Conservation (phyloP, 1,140 invertebrate genomes). For the Solenopsis invicta region DNA sequence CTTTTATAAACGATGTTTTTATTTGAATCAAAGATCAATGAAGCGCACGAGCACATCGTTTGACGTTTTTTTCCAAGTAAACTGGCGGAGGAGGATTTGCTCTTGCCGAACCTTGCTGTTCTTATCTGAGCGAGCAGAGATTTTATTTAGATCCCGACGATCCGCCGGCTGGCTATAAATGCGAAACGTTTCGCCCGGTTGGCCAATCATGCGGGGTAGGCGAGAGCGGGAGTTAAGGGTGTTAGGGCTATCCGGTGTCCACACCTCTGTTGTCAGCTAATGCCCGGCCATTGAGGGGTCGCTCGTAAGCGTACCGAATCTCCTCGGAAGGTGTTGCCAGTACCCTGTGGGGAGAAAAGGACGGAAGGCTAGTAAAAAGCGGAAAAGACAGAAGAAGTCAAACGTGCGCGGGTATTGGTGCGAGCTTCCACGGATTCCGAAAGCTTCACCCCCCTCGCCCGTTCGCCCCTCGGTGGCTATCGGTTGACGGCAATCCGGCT, state of each 20-base stretch:
- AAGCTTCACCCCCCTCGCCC: slow-evolving; percentile 49
- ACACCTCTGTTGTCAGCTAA: slow-evolving; percentile 86
- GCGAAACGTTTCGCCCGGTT: slow-evolving; percentile 78
- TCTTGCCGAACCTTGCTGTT: slow-evolving; percentile 41
- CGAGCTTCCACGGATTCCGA: slow-evolving; percentile 73
- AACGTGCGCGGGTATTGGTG: slow-evolving; percentile 73
- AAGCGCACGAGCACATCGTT: slow-evolving; percentile 39
- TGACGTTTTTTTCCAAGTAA: slow-evolving; percentile 8
- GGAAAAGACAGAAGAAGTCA: slow-evolving; percentile 64
- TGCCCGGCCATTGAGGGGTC: slow-evolving; percentile 81
- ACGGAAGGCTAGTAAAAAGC: slow-evolving; percentile 53
- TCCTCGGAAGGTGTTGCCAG: slow-evolving; percentile 68
- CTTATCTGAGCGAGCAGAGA: slow-evolving; percentile 79
- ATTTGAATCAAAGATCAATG: not conserved
- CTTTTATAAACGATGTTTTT: not conserved
- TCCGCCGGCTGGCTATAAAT: slow-evolving; percentile 83
- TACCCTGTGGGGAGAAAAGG: slow-evolving; percentile 20
- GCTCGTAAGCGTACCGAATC: slow-evolving; percentile 79
- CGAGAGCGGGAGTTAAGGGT: slow-evolving; percentile 65
- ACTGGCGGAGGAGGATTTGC: slow-evolving; percentile 59
- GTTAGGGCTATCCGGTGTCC: slow-evolving; percentile 82
- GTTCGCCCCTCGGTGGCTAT: slow-evolving; percentile 77
- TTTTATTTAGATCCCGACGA: slow-evolving; percentile 86
- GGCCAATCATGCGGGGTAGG: slow-evolving; percentile 73
- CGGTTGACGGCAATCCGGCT: slow-evolving; percentile 84